Conservation (phyloP, 2,113 vertebrate genomes). For the Microtus oregoni region DNA sequence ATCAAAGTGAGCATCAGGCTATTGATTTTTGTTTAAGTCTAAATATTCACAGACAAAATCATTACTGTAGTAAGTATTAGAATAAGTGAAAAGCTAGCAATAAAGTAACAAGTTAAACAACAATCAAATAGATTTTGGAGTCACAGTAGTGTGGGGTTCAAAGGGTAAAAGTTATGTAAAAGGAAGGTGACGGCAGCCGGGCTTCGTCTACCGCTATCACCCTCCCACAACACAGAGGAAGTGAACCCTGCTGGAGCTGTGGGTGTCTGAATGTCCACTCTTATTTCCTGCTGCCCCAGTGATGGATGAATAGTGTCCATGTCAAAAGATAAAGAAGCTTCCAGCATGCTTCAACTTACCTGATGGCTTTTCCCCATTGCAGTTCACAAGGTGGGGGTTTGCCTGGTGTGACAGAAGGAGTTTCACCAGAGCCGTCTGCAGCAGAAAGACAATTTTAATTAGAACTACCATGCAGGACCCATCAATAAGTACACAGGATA, state of each 20-base stretch:
- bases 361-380: slow-evolving; percentile 95
- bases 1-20: neutral
- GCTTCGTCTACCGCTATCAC: accelerated
- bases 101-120: neutral
- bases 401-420: slow-evolving; percentile 92
- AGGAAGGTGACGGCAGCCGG: accelerated
- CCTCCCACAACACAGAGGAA: accelerated
- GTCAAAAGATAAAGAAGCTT: neutral
- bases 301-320: accelerated
- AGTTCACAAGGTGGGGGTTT: slow-evolving; percentile 93
- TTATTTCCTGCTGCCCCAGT: accelerated
- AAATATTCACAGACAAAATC: neutral
- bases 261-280: accelerated
- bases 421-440: slow-evolving; percentile 93
- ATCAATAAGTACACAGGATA: neutral
- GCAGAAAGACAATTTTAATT: slow-evolving; percentile 26
- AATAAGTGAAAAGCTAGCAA: neutral
- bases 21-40: neutral
- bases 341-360: slow-evolving; percentile 83
- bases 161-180: too few relatives aligned
- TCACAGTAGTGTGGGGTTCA: too few relatives aligned
- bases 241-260: too few relatives aligned
- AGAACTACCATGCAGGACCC: neutral
- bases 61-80: neutral
- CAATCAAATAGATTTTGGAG: neutral